Base-by-base conservation (phyloP, 2,113 vertebrate genomes). In the Choloepus hoffmanni region DNA sequence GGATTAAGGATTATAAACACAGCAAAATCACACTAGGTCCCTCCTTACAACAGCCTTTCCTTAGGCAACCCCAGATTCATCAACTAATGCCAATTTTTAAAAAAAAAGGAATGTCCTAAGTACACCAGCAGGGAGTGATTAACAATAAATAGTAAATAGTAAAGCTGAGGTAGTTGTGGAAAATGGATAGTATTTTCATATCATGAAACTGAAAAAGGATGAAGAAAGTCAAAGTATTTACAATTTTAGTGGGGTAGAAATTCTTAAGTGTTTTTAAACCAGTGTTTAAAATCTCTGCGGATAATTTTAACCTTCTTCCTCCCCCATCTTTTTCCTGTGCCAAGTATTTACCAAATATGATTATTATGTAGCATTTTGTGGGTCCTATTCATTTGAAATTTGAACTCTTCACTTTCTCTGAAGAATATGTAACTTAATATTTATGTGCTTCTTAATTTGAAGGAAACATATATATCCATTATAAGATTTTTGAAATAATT, bases 321-420 rank as follows among this genome's bases (percentile, higher is more conserved):
- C 18, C 58, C 78, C 24, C 11, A 10, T 33, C 62, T 55, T 13
- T 28, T 3, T n/a, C 40, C 16, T 15, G 28, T 53, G 21, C 30
- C 33, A 48, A 4, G 24, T 62, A 85, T 63, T 50, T 28, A 23
- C 24, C 4, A 65, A 50, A 60, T 53, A 8, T 1, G n/a, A 21
- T 67, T 62, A 24, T 33, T 74, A 24, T 43, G 50, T 48, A 82
- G 63, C 40, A 53, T 43, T 77, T 73, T 63, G 70, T 62, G 55
- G 14, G 16, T 28, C 77, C 50, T 72, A 2, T 78, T 94, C 67
- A 55, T 67, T 85, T 85, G 77, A 96, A 85, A 77, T 88, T 40
- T 89, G 12, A 91, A 91, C 68, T 95, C 70, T 82, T 86, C 16
- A 8, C 70, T 95, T 94, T 83, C 43, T 58, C 78, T 67, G 30